Base-by-base conservation (phyloP, 2,888 invertebrate species). In the Tineola bisselliella region DNA sequence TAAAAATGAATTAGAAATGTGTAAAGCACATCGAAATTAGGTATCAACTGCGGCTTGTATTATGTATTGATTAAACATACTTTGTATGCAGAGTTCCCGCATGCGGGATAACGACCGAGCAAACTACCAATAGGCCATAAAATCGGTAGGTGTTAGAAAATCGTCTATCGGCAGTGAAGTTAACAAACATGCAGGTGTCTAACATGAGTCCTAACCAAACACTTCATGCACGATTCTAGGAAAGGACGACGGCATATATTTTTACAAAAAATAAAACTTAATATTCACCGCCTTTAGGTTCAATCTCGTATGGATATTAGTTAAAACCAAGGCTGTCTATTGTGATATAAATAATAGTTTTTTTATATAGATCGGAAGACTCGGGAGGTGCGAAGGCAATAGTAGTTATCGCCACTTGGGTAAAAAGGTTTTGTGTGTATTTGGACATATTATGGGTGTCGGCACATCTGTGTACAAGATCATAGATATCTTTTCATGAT, bases 401-500 rank as follows among this genome's bases (percentile, higher is more conserved):
- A 17, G 1, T 48, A 15, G 13, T 48, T 48, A 48, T 48, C 17
- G 48, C 3, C 48, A 15, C 48, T 15, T 15, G 15, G 17, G 1
- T 48, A 48, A 48, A 48, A 48, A 48, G 48, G 48, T 48, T 48
- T 48, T 48, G 15, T 48, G 48, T 48, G 48, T 48, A 17, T 38
- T 17, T 17, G 15, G n/a, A 17, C 48, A 48, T 15, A 48, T 48
- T 17, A 48, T 48, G 3, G 13, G 13, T 48, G 48, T 13, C 48
- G 48, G 48, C 48, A 48, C 15, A 48, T 13, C 48, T 17, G 3
- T 38, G 1, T 8, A 15, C 2, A 48, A 48, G 48, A 48, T 48
- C 17, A 10, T 48, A 48, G 13, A 48, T 17, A 5, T 48, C 3
- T 15, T 48, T 48, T 38, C 2, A 3, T 38, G 10, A 38, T 38